These are phyloP conservation scores for Halichoerus grypus DNA, from an alignment of 2,113 vertebrate genomes.

Conservation along the genomic window DNA sequence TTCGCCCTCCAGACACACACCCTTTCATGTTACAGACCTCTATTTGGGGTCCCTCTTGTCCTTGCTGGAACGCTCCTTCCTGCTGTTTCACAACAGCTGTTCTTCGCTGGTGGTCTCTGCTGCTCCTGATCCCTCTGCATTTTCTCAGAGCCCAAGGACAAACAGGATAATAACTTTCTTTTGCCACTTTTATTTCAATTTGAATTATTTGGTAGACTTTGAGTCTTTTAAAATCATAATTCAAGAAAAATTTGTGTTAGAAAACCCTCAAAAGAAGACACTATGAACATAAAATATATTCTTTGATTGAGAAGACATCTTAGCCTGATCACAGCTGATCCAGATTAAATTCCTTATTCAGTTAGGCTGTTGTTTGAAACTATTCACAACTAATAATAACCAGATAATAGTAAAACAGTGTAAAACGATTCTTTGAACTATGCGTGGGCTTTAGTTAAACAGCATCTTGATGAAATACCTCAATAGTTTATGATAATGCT, in stretches of 20 bases:
- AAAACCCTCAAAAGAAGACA: not conserved
- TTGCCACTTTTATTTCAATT: not conserved
- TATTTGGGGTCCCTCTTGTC: not conserved
- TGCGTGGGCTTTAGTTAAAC: not conserved
- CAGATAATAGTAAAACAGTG: not conserved
- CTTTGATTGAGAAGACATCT: not conserved
- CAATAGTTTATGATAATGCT: not conserved
- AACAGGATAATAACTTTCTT: not conserved
- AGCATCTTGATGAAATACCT: not conserved
- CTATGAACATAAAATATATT: not conserved
- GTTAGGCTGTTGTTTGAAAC: not conserved
- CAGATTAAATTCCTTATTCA: slow-evolving; percentile 15
- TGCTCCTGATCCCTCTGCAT: not conserved
- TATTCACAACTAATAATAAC: slow-evolving; percentile 26
- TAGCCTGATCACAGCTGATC: not conserved
- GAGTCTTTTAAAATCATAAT: not conserved
- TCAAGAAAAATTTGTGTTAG: not conserved
- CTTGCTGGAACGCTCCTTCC: slow-evolving; percentile 65
- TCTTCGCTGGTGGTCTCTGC: slow-evolving; percentile 79
- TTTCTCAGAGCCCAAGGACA: slow-evolving; percentile 46
- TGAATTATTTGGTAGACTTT: not conserved
- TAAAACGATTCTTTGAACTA: slow-evolving; percentile 47
- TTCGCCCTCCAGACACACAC: slow-evolving; percentile 10
- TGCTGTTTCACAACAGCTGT: slow-evolving; percentile 78
- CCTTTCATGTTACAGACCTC: slow-evolving; percentile 67